Evolutionary conservation across 2,888 invertebrate genomes (phyloP), one percentile per base, ranked within the genome.

Genomic region (Drosophila neotestacea): DNA sequence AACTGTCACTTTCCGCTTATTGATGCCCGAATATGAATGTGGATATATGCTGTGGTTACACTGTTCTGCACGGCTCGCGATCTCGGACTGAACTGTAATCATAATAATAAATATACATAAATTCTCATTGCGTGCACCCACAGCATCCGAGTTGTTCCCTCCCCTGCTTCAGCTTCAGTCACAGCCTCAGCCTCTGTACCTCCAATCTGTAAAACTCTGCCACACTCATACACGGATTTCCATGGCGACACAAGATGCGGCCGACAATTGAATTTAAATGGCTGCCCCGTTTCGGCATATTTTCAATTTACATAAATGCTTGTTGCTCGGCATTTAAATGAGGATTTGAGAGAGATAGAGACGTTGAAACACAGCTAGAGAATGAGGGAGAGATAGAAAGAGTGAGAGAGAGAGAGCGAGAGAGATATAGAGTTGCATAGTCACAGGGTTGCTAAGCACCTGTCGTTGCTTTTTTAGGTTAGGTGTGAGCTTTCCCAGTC

Each of bases 231-330:
- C 65, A 50, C 67, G 63, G 79, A 73, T 77, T 77, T 66, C 46
- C 68, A 66, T 61, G 44, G 79, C 62, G 54, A 52, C 62, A 69
- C 48, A 74, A 77, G 69, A 73, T 68, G 76, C 70, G 73, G 73
- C 60, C 79, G 77, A 81, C 90, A 90, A 89, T 88, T 89, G 88
- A 85, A 90, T 86, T 88, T 89, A 82, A 89, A 89, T 89, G 76
- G 78, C 70, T 73, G 76, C 72, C 74, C 68, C 67, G 58, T 78
- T 52, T 66, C 81, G 73, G 85, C 77, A 82, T 80, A 82, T 84
- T 88, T 84, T 82, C 84, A 88, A 88, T 88, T 89, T 84, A 89
- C 86, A 84, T 85, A 86, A 89, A 83, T 87, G 80, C 79, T 79
- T 83, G 89, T 88, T 81, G 88, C 75, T 65, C 70, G 69, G 78